Evolutionary conservation across 2,797 vertebrate species (phyloP).

Genomic region (Mormyrops attenuatus): DNA sequence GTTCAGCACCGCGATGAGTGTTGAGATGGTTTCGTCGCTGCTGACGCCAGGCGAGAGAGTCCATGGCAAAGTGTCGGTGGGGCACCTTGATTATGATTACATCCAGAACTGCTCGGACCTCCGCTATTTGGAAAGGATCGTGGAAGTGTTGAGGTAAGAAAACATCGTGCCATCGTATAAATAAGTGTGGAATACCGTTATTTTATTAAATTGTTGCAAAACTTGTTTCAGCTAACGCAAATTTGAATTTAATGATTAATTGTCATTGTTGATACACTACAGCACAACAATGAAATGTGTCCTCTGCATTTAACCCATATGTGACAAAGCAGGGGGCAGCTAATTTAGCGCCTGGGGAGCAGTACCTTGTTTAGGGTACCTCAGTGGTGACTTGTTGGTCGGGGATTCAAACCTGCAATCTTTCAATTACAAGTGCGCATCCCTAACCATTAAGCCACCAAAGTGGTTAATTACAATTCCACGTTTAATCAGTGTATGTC

Average conservation of each 20-base stretch:
- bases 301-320: too few species aligned
- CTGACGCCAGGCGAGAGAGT: conserved; percentile 24
- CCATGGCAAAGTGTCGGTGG: conserved; percentile 48
- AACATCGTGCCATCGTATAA: background rate
- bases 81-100: conserved; percentile 67
- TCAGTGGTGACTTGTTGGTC: too few species aligned
- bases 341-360: too few species aligned
- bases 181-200: background rate
- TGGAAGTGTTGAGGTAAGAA: conserved; percentile 56
- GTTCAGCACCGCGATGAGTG: conserved; percentile 42
- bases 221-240: background rate
- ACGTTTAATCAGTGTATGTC: background rate
- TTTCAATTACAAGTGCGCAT: too few species aligned
- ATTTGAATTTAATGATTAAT: background rate
- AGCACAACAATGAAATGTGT: too few species aligned
- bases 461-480: background rate
- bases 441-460: too few species aligned
- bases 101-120: conserved; percentile 61
- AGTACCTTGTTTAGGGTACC: too few species aligned
- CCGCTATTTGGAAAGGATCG: conserved; percentile 60
- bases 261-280: too few species aligned
- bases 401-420: too few species aligned
- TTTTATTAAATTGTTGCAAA: background rate
- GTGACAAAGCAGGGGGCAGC: too few species aligned
- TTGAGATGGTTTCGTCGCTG: conserved; percentile 30